Conservation (phyloP, 2,113 vertebrate species). For the Scolopax mira region DNA sequence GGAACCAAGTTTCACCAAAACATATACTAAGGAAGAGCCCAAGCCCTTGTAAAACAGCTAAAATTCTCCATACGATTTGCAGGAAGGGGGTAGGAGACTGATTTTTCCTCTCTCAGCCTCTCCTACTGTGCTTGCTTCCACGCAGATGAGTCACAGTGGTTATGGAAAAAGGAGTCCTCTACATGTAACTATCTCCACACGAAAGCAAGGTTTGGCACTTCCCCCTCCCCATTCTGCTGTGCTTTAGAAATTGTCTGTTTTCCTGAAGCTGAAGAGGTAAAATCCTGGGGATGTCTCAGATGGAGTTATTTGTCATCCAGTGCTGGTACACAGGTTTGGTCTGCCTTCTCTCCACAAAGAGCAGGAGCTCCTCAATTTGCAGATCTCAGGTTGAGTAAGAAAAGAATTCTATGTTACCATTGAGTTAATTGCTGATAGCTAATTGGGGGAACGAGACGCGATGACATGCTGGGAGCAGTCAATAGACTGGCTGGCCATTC, state of each 20-base stretch:
- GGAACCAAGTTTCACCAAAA: neutral
- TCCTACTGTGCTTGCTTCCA: neutral
- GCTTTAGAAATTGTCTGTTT: neutral
- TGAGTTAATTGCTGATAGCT: neutral
- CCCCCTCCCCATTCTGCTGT: neutral
- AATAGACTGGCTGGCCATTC: neutral
- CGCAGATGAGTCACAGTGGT: neutral
- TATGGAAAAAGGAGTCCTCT: neutral
- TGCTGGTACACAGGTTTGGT: neutral
- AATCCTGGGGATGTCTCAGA: neutral
- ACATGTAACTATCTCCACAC: neutral
- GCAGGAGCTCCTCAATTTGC: neutral
- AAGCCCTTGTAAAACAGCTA: neutral
- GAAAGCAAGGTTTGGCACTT: neutral
- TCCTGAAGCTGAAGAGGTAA: neutral
- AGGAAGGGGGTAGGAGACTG: neutral
- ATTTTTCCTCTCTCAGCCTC: neutral
- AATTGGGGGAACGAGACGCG: too few relatives aligned
- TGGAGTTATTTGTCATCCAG: neutral
- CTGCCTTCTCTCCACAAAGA: neutral
- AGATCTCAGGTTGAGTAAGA: neutral
- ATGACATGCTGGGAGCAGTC: neutral
- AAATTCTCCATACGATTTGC: neutral
- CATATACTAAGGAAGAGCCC: neutral
- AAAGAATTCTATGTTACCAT: accelerated